Evolutionary conservation across 2,113 vertebrate species (phyloP).

Genomic region (Piprites chloris): DNA sequence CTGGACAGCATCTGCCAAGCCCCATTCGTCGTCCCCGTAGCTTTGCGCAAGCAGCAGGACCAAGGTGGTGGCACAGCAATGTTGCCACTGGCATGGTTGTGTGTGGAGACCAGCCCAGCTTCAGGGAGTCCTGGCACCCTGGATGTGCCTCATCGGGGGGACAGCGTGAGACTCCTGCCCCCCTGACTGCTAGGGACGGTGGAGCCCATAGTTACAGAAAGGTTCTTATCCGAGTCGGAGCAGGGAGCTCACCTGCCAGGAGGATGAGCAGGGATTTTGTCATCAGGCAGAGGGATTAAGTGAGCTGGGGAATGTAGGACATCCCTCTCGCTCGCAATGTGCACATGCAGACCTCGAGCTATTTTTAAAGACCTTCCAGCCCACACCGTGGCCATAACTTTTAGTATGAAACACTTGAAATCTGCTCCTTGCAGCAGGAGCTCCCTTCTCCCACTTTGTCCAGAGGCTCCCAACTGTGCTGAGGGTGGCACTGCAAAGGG

Average conservation of each 20-base stretch:
- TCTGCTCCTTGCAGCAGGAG: background rate
- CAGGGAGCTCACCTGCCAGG: background rate
- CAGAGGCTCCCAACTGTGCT: background rate
- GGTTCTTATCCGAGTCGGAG: background rate
- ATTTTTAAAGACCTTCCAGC: background rate
- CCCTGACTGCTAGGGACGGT: rapidly evolving
- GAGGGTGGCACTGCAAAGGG: background rate
- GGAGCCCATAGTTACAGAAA: background rate
- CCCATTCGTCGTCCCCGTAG: rapidly evolving
- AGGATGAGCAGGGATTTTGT: conserved; percentile 8
- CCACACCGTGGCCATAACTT: background rate
- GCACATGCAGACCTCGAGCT: background rate
- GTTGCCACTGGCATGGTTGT: rapidly evolving
- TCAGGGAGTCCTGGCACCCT: rapidly evolving
- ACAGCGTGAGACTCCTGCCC: background rate
- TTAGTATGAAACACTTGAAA: background rate
- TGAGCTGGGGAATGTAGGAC: background rate
- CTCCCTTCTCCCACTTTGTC: background rate
- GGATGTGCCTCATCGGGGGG: rapidly evolving
- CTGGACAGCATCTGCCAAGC: background rate
- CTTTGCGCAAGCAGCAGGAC: rapidly evolving
- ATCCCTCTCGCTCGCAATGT: rapidly evolving
- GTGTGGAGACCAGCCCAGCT: background rate
- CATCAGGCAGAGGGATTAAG: conserved; percentile 31
- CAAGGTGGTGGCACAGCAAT: rapidly evolving